A percentile compares a stretch with the other conserved stretches of the same genome.
Conservation (phyloP, 2,888 invertebrate genomes). For the Ormyrus nitidulus region DNA sequence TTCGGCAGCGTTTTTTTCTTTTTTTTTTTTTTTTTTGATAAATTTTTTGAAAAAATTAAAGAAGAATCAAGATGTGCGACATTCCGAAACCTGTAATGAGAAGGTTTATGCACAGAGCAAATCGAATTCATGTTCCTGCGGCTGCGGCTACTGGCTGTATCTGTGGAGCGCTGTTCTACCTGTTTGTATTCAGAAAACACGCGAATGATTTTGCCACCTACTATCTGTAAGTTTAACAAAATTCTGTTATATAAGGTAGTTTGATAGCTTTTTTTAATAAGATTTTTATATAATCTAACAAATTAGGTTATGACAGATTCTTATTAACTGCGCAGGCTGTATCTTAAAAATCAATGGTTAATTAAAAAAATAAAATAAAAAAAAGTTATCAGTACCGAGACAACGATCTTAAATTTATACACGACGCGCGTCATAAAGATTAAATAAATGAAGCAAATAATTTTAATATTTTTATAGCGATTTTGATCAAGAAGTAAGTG, state of each 20-base stretch:
- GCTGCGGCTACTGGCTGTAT: background rate
- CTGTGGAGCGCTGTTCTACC: background rate
- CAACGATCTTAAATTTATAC: no score
- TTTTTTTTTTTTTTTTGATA: background rate
- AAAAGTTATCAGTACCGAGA: no score
- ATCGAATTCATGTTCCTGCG: background rate
- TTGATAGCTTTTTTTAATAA: background rate
- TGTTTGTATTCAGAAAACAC: background rate
- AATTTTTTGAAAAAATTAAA: background rate
- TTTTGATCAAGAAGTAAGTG: conserved; percentile 31
- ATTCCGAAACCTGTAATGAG: conserved; percentile 32
- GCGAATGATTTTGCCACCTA: background rate
- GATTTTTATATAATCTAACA: background rate
- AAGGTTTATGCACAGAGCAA: background rate
- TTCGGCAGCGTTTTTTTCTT: background rate
- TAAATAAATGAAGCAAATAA: no score
- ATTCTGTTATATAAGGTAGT: background rate
- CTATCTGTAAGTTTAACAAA: conserved; percentile 30
- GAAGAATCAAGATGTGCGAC: conserved; percentile 17
- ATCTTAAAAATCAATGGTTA: no score
- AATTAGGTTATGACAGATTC: no score
- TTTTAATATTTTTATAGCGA: conserved; percentile 5
- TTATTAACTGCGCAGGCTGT: no score
- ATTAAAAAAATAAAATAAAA: no score
- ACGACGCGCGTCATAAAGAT: no score